Evolutionary conservation across 2,888 invertebrate species (phyloP), one percentile per base, ranked within the genome.

Genomic region (Mythimna ferrago): DNA sequence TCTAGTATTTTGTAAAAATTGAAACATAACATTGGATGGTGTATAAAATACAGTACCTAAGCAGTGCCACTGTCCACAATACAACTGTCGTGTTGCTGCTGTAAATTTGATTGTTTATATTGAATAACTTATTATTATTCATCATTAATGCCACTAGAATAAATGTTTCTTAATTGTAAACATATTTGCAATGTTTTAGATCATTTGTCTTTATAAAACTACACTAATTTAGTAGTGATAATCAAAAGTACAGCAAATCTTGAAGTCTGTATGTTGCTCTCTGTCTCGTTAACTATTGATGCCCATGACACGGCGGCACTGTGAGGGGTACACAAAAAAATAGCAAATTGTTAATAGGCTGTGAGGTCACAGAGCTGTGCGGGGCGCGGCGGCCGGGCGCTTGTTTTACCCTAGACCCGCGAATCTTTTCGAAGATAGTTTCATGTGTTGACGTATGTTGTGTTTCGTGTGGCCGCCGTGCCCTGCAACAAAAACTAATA

Each of bases 21-120:
- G 91, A 87, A 93, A 92, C 84, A 87, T 89, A 92, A 94, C 94
- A 95, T 95, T 96, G 95, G 95, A 95, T 94, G 94, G 95, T 95
- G 94, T 92, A 86, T 93, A 93, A 90, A 85, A 87, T 85, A 88
- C 89, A 58, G 86, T 85, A 85, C 89, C 89, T 86, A 80, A 73
- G 81, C 91, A 89, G 90, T 90, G 88, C 82, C 83, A 79, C 85
- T 75, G 71, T 75, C 84, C 75, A 64, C 63, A 53, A 35, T 66
- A 60, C 76, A 9, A 51, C 14, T 48, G 10, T 53, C 10, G 64
- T 61, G 74, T 76, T 62, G 74, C 65, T 58, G 73, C 78, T 85
- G 83, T 77, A 69, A 61, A 62, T 73, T 79, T 85, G 80, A 82
- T 86, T 86, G 82, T 86, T 76, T 73, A 64, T 78, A 78, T 79